phyloP scores from a whole-genome alignment of 2,888 invertebrate species.

The Netelia virgata region DNA sequence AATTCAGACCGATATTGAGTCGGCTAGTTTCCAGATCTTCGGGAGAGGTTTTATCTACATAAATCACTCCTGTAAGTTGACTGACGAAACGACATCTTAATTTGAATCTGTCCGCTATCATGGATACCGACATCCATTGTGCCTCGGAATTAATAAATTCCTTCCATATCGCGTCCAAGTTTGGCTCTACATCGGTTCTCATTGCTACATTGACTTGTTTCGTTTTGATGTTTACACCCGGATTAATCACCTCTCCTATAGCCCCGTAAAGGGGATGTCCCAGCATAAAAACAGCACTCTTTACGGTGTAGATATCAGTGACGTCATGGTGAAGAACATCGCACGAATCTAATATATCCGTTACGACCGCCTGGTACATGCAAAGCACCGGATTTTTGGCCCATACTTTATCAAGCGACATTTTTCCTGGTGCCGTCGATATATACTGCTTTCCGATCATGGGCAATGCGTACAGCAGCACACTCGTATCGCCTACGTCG shows the following conservation, averaged over 20 bases:
- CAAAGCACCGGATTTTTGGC: constrained; percentile 87
- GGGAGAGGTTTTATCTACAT: constrained; percentile 85
- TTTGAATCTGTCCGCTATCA: constrained; percentile 88
- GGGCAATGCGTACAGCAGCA: constrained; percentile 90
- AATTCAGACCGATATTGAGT: constrained; percentile 94
- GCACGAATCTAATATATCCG: constrained; percentile 85
- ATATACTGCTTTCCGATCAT: constrained; percentile 89
- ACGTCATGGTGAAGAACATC: constrained; percentile 85
- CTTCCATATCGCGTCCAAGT: constrained; percentile 79
- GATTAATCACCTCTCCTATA: constrained; percentile 89
- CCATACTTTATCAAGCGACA: constrained; percentile 91
- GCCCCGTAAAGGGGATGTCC: constrained; percentile 93
- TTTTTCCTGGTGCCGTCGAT: constrained; percentile 87
- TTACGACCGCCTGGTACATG: constrained; percentile 90
- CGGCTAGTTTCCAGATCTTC: constrained; percentile 76
- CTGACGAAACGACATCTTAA: constrained; percentile 91
- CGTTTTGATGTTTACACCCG: constrained; percentile 86
- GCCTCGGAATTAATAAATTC: constrained; percentile 79
- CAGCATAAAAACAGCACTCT: constrained; percentile 91
- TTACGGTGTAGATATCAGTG: constrained; percentile 89
- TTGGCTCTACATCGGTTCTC: constrained; percentile 86
- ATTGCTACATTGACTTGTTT: constrained; percentile 88
- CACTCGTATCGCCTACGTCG: constrained; percentile 89
- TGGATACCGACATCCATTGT: constrained; percentile 86
- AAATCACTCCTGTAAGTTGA: constrained; percentile 94